A percentile compares a stretch with the other conserved stretches of the same genome.
Conservation (phyloP, 2,888 invertebrate genomes). For the Synanthedon formicaeformis region DNA sequence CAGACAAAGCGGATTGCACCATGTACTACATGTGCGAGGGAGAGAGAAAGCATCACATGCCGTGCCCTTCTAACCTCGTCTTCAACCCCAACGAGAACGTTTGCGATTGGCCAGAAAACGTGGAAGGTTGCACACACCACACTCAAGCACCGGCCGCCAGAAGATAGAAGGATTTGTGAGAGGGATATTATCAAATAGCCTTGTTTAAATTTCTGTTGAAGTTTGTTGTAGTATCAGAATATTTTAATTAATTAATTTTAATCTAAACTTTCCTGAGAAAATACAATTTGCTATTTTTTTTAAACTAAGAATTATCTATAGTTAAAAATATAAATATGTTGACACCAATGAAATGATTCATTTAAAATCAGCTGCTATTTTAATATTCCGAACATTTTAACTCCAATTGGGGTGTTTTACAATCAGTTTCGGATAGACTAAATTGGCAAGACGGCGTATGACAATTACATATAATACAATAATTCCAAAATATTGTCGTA, state of each 20-base stretch:
- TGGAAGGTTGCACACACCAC: constrained; percentile 80
- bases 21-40: constrained; percentile 98
- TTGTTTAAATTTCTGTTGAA: neutral
- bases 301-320: neutral
- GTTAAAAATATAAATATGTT: too few species aligned
- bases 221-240: constrained; percentile 4
- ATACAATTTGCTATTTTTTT: neutral
- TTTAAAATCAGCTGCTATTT: too few species aligned
- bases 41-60: constrained; percentile 95
- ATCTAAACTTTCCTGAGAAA: too few species aligned
- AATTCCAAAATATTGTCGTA: too few species aligned
- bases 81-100: constrained; percentile 94
- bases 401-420: too few species aligned
- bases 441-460: too few species aligned
- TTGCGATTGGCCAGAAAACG: constrained; percentile 96
- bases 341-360: too few species aligned
- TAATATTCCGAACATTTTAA: too few species aligned
- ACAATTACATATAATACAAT: too few species aligned
- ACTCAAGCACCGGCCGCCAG: constrained; percentile 62
- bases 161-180: constrained; percentile 29
- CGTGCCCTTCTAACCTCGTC: constrained; percentile 91
- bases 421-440: too few species aligned
- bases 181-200: neutral
- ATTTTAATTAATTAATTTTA: constrained; percentile 6
- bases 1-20: constrained; percentile 90